phyloP scores from a whole-genome alignment of 2,113 vertebrate species.

The Chitala chitala region DNA sequence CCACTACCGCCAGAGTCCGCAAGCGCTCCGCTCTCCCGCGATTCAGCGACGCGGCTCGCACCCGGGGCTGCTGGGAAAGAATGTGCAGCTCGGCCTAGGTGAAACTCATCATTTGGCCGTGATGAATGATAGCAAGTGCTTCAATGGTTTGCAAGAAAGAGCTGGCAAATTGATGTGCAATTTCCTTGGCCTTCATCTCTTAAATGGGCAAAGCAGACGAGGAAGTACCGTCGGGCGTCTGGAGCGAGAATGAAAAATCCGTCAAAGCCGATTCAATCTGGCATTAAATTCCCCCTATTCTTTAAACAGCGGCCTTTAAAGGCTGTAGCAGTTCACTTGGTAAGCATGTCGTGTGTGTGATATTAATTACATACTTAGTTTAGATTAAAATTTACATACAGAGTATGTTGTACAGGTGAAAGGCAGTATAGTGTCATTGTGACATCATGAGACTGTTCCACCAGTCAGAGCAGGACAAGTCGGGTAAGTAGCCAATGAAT shows the following conservation, averaged over 20 bases:
- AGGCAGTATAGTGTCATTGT: slow-evolving; percentile 28
- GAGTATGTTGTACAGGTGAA: slow-evolving; percentile 39
- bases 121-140: slow-evolving; percentile 44
- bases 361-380: slow-evolving; percentile 45
- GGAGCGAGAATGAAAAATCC: slow-evolving; percentile 43
- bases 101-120: slow-evolving; percentile 44
- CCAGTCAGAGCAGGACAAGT: background rate
- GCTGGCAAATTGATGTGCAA: slow-evolving; percentile 26
- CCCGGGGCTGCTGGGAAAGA: slow-evolving; percentile 22
- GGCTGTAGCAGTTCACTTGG: slow-evolving; percentile 35
- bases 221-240: slow-evolving; percentile 38
- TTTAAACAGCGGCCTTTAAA: slow-evolving; percentile 44
- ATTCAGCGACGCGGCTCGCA: slow-evolving; percentile 25
- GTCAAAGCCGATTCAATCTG: slow-evolving; percentile 47
- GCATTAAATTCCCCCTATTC: slow-evolving; percentile 46
- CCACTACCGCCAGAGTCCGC: background rate
- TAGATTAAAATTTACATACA: slow-evolving; percentile 42
- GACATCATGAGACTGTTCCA: background rate
- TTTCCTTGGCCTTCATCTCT: slow-evolving; percentile 36
- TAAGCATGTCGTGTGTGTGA: slow-evolving; percentile 49
- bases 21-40: slow-evolving; percentile 35
- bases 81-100: slow-evolving; percentile 14
- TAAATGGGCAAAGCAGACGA: slow-evolving; percentile 34
- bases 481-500: background rate
- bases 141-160: slow-evolving; percentile 38